Evolutionary conservation across 92 coral and sea anemone genomes (phyloP).

Genomic region (Blastomussa wellsi): DNA sequence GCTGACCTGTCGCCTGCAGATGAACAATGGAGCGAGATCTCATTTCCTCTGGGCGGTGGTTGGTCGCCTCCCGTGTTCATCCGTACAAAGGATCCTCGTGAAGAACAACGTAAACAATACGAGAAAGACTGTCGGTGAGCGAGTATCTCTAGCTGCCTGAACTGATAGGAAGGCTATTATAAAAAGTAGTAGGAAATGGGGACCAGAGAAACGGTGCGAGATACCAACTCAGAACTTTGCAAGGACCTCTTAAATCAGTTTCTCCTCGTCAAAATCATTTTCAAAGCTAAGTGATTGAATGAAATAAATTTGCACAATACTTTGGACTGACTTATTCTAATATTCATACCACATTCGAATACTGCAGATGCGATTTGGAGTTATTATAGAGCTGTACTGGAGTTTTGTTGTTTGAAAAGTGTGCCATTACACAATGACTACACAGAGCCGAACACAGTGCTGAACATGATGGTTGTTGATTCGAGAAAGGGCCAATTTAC

Average conservation of each 20-base stretch:
- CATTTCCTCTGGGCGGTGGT: slow-evolving; percentile 65
- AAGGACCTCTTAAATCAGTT: neutral
- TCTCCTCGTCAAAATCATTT: neutral
- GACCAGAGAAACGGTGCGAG: neutral
- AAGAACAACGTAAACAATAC: slow-evolving; percentile 79
- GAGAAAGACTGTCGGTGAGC: slow-evolving; percentile 86
- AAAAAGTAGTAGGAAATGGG: neutral
- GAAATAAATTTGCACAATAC: neutral
- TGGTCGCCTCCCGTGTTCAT: slow-evolving; percentile 92
- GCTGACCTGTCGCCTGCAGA: slow-evolving; percentile 47
- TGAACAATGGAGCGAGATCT: slow-evolving; percentile 77
- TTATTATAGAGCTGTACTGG: neutral
- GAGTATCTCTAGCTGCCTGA: neutral
- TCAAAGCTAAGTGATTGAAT: neutral
- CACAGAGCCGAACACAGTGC: too few relatives aligned
- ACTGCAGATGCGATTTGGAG: neutral
- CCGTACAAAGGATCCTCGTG: slow-evolving; percentile 74
- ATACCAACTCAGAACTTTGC: neutral
- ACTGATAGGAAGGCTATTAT: neutral
- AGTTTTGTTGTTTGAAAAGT: neutral
- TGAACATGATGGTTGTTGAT: neutral
- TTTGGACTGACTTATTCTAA: neutral
- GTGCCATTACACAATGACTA: neutral
- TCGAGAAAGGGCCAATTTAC: too few relatives aligned
- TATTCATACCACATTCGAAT: neutral